phyloP scores from a whole-genome alignment of 1,140 invertebrate genomes.

The Scaptomyza hsui region DNA sequence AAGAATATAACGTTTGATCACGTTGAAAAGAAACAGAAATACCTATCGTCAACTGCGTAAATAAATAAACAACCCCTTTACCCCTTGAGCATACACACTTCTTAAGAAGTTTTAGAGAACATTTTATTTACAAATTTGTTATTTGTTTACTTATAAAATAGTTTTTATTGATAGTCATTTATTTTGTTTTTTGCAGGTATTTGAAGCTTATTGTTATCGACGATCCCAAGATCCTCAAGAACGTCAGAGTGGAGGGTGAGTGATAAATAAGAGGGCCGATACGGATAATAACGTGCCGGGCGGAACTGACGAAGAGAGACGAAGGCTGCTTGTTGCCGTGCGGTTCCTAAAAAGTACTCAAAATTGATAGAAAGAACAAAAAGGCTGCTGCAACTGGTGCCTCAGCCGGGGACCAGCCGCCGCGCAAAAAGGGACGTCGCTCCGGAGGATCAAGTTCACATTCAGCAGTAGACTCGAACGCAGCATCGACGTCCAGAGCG shows the following conservation, averaged over 20 bases:
- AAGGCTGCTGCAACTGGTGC: conserved; percentile 84
- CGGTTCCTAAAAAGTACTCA: conserved; percentile 82
- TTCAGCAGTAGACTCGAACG: conserved; percentile 51
- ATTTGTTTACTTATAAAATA: neutral
- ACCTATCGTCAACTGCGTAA: conserved; percentile 10
- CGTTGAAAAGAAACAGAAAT: conserved; percentile 5
- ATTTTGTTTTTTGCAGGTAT: conserved; percentile 5
- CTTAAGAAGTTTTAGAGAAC: too few relatives aligned
- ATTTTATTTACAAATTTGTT: neutral
- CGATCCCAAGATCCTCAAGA: conserved; percentile 23
- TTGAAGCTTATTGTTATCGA: conserved; percentile 25
- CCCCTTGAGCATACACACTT: neutral
- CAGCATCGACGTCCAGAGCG: conserved; percentile 67
- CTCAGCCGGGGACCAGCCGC: conserved; percentile 84
- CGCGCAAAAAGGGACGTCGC: conserved; percentile 84
- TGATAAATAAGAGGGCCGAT: conserved; percentile 29
- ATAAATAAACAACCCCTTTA: neutral
- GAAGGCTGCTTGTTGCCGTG: conserved; percentile 69
- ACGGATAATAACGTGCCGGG: conserved; percentile 21
- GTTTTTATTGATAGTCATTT: conserved; percentile 12
- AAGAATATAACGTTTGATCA: neutral
- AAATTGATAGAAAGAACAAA: conserved; percentile 84
- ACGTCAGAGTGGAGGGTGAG: conserved; percentile 26
- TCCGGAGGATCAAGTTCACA: conserved; percentile 69
- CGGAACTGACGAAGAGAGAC: conserved; percentile 36